phyloP scores from a whole-genome alignment of 2,797 vertebrate genomes.

The Acrossocheilus fasciatus region DNA sequence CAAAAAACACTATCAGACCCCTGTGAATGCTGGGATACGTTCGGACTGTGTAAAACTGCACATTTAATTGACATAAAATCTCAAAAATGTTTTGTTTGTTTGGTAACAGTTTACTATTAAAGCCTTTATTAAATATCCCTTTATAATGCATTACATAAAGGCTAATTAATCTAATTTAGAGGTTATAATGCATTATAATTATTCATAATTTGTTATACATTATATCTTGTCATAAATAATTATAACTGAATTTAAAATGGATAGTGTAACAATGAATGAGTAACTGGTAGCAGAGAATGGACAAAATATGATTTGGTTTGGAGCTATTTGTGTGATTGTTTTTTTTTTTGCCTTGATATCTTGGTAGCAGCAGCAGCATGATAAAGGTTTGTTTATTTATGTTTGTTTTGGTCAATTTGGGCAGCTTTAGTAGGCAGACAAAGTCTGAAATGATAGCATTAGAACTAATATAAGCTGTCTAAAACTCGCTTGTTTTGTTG shows the following conservation, averaged over 20 bases:
- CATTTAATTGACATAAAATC: background rate
- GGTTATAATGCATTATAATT: no score
- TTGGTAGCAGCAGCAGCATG: background rate
- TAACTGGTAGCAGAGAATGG: background rate
- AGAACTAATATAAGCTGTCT: background rate
- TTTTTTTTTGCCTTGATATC: background rate
- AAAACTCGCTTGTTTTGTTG: background rate
- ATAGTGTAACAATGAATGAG: background rate
- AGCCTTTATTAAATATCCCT: background rate
- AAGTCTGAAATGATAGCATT: background rate
- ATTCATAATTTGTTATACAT: background rate
- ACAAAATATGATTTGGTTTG: background rate
- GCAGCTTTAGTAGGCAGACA: background rate
- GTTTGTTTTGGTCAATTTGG: background rate
- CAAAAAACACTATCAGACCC: background rate
- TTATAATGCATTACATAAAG: no score
- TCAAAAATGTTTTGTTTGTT: background rate
- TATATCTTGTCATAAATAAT: background rate
- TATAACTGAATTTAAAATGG: background rate
- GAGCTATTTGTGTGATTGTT: background rate
- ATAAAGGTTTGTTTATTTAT: background rate
- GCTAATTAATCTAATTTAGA: no score
- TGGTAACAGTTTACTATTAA: background rate
- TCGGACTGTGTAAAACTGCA: background rate
- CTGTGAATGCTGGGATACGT: slow-evolving; percentile 4